These are phyloP conservation scores for Microctonus aethiopoides DNA, from an alignment of 2,888 invertebrate genomes.

Conservation along the genomic window DNA sequence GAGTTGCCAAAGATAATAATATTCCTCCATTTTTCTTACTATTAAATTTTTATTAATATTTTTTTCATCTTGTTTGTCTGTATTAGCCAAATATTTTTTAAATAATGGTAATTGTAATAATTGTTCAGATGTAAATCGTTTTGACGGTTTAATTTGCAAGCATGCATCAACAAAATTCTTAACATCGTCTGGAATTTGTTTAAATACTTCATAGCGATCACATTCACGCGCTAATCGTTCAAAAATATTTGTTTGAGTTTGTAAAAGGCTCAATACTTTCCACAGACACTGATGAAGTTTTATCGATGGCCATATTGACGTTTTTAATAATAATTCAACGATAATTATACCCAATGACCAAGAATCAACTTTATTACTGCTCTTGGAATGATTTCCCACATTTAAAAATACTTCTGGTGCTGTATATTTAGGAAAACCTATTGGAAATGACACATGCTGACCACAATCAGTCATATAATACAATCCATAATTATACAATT, in stretches of 20 bases:
- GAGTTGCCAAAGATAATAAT: slow-evolving; percentile 95
- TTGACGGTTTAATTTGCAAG: slow-evolving; percentile 75
- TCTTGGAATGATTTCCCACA: slow-evolving; percentile 67
- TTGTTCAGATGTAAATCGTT: slow-evolving; percentile 73
- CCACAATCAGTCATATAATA: slow-evolving; percentile 91
- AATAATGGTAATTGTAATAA: slow-evolving; percentile 72
- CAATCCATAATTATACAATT: slow-evolving; percentile 93
- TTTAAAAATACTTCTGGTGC: slow-evolving; percentile 85
- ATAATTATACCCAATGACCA: slow-evolving; percentile 96
- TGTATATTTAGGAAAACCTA: slow-evolving; percentile 82
- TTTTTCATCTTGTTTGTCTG: slow-evolving; percentile 56
- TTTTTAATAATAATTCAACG: slow-evolving; percentile 80
- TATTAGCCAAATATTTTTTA: slow-evolving; percentile 63
- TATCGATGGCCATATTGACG: slow-evolving; percentile 77
- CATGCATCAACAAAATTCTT: slow-evolving; percentile 78
- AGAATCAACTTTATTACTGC: slow-evolving; percentile 85
- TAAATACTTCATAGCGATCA: slow-evolving; percentile 75
- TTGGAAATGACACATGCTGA: slow-evolving; percentile 88
- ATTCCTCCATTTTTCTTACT: slow-evolving; percentile 76
- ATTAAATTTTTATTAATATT: slow-evolving; percentile 67
- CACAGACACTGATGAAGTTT: slow-evolving; percentile 81
- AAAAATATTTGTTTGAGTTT: slow-evolving; percentile 71
- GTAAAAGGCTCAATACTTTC: slow-evolving; percentile 80
- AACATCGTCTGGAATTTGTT: slow-evolving; percentile 70
- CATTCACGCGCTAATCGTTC: slow-evolving; percentile 84